Conservation (phyloP, 2,797 vertebrate genomes). For the Pseudotriccus pelzelni region DNA sequence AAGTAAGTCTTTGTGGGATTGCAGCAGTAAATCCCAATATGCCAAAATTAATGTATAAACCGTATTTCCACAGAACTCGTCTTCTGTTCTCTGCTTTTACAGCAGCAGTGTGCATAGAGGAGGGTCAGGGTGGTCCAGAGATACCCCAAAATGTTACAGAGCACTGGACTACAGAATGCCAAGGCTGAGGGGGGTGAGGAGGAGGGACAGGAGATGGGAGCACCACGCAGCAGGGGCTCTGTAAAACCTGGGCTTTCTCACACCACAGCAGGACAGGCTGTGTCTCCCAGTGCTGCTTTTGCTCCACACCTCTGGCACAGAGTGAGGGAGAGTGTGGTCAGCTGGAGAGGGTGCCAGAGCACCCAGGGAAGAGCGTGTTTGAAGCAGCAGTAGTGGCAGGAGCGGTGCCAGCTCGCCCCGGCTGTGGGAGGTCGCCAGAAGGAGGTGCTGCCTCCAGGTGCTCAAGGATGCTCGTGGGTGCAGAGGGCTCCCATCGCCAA, state of each 20-base stretch:
- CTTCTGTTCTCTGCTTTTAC: not conserved
- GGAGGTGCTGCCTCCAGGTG: not conserved
- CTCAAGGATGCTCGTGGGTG: not conserved
- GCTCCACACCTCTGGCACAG: not conserved
- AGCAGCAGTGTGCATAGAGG: not conserved
- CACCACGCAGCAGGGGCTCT: not conserved
- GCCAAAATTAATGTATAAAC: not conserved
- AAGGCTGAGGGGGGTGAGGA: not conserved
- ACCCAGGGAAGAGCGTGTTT: rapidly evolving
- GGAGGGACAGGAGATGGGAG: not conserved
- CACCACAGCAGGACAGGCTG: not conserved
- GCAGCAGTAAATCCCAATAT: not conserved
- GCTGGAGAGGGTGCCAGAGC: not conserved
- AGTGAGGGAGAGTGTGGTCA: rapidly evolving
- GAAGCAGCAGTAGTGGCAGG: not conserved
- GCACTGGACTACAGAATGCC: not conserved
- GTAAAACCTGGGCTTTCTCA: not conserved
- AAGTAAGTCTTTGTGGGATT: not conserved
- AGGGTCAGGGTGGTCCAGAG: not conserved
- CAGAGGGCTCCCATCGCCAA: rapidly evolving
- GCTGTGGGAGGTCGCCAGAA: not conserved
- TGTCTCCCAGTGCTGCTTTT: not conserved
- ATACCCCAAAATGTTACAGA: not conserved
- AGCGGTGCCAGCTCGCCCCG: not conserved
- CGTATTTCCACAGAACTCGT: not conserved